Base-by-base conservation (phyloP, 2,797 vertebrate species). In the Taenioides sp. region DNA sequence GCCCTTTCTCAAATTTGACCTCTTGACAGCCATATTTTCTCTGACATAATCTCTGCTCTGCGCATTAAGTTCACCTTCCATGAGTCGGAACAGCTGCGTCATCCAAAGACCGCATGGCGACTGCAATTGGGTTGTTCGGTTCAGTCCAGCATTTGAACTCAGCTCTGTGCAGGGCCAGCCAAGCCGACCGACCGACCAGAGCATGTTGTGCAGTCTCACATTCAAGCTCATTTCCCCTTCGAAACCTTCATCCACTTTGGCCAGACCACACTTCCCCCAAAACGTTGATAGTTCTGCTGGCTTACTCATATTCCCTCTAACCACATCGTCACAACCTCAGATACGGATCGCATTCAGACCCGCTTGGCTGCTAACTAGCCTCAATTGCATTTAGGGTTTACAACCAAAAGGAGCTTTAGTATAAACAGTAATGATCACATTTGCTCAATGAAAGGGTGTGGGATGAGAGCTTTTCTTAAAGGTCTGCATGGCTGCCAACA, bases 221-320 rank as follows among this genome's bases (percentile, higher is more conserved):
- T 87, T 83, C 69, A 78, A 70, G 66, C 78, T 86, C 77, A 76
- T 87, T 91, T 91, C 86, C 84, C 72, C 87, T 92, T 87, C 90
- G 60, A 93, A 91, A 87, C 91, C 88, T 85, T 90, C 79, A 81
- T 87, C 82, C 80, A 86, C 89, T 90, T 89, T 85, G 79, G 82
- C 89, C 86, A 91, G 87, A 90, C 91, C 90, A 86, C 88, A 92
- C 86, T 86, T 91, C 84, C 80, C 73, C 85, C 28, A 37, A 81
- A 87, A 82, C 22, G 67, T 55, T 73, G 79, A 89, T 89, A 83
- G 87, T 80, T 90, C 71, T 87, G 80, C 86, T 86, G 88, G 81
- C 83, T 85, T 66, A 72, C 75, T 83, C 71, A 72, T 82, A 80
- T 76, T 81, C 81, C 78, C 80, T 66, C 67, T 65, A 84, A 83